Conservation (phyloP, 2,888 invertebrate species). For the Lasioglossum villosulum region DNA sequence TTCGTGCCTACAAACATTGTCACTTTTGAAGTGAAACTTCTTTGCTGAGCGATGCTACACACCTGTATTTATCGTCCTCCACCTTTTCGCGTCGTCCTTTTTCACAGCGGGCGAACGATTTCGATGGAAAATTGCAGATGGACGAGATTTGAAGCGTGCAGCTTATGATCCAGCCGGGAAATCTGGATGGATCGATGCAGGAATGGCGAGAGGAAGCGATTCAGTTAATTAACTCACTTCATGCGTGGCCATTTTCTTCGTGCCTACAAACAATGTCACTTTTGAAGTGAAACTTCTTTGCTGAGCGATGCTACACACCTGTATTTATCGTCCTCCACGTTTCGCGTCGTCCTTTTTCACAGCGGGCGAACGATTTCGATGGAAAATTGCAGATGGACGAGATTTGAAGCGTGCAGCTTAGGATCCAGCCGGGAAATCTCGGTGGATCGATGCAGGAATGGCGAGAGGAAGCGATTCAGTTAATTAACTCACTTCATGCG, state of each 20-base stretch:
- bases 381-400: conserved; percentile 36
- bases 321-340: background rate
- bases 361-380: background rate
- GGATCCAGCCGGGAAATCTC: background rate
- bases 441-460: background rate
- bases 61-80: conserved; percentile 6
- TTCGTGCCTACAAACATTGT: background rate
- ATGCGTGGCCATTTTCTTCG: background rate
- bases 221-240: conserved; percentile 12
- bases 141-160: conserved; percentile 12
- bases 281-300: no score
- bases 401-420: conserved; percentile 9
- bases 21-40: no score
- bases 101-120: background rate
- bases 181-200: background rate
- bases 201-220: background rate
- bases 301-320: background rate
- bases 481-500: conserved; percentile 5
- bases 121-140: conserved; percentile 34
- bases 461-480: conserved; percentile 1
- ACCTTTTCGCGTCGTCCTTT: background rate
- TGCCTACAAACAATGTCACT: no score
- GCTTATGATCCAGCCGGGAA: background rate
- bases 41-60: background rate
- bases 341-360: background rate